A percentile compares a stretch with the other conserved stretches of the same genome.
These are phyloP conservation scores for Polietes domitor DNA, from an alignment of 2,888 invertebrate genomes.

Conservation along the genomic window DNA sequence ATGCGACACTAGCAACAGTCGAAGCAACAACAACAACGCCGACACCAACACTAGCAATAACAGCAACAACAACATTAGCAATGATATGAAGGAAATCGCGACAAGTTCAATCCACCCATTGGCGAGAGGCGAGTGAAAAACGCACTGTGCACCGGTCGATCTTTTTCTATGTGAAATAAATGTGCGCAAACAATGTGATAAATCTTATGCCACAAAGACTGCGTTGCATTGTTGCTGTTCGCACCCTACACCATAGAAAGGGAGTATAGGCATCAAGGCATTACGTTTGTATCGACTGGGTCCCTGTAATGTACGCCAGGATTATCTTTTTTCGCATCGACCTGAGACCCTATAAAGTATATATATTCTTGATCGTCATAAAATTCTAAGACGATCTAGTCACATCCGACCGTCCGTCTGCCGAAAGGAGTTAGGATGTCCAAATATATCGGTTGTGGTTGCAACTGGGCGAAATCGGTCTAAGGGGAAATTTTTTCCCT, in stretches of 20 bases:
- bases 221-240: conserved; percentile 4
- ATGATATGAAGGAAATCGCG: conserved; percentile 51
- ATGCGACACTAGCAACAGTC: not conserved
- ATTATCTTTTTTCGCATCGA: too few relatives aligned
- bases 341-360: too few relatives aligned
- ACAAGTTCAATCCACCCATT: conserved; percentile 67
- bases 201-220: conserved; percentile 73
- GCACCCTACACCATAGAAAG: not conserved
- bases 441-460: too few relatives aligned
- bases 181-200: conserved; percentile 75
- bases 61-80: conserved; percentile 46
- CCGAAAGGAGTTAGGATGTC: too few relatives aligned
- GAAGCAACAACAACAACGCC: conserved; percentile 5
- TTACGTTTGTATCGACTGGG: too few relatives aligned
- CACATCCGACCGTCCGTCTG: too few relatives aligned
- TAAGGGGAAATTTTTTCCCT: too few relatives aligned
- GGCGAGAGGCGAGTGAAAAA: conserved; percentile 51
- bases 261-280: too few relatives aligned
- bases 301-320: too few relatives aligned
- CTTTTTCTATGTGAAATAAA: conserved; percentile 40
- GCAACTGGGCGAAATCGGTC: too few relatives aligned
- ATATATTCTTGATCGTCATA: too few relatives aligned
- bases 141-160: conserved; percentile 21
- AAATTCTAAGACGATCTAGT: too few relatives aligned
- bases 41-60: conserved; percentile 39